Evolutionary conservation across 2,888 invertebrate genomes (phyloP), one percentile per base, ranked within the genome.

Genomic region (Drosophila pegasa): DNA sequence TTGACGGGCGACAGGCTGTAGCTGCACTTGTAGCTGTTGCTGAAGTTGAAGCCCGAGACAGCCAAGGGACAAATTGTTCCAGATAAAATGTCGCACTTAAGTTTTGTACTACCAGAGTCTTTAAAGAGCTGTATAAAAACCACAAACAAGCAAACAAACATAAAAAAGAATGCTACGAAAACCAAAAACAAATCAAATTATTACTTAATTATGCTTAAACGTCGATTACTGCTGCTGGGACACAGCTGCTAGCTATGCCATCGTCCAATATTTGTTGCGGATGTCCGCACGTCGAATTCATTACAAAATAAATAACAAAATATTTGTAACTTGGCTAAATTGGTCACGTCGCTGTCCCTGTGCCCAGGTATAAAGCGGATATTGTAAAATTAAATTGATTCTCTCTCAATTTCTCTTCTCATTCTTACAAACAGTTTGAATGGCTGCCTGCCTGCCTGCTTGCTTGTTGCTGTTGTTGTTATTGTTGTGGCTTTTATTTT

Each of bases 301-400:
- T 75, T 72, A 77, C 63, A 71, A 75, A 79, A 83, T 83, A 88
- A 86, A 86, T 87, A 88, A 80, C 69, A 83, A 68, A 72, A 81
- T 84, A 81, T 84, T 87, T 84, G 79, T 81, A 71, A 75, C 87
- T 85, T 81, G 71, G 61, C 79, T 75, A 84, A 84, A 84, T 87
- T 84, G 83, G 83, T 87, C 83, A 84, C 83, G 83, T 84, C 83
- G 71, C 66, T 51, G 47, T 35, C 47, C 40, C 58, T 64, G 57
- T 56, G 77, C 68, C 37, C 75, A 75, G 80, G 75, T 82, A 85
- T 79, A 78, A 82, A 82, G 74, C 83, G 86, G 88, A 86, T 88
- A 88, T 86, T 86, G 80, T 86, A 88, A 86, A 86, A 86, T 83
- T 80, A 83, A 86, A 88, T 86, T 86, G 88, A 86, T 88, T 86